Percentiles rank a stretch among this genome's conserved stretches.
Evolutionary conservation across 2,797 vertebrate species (phyloP).

Genomic region (Decapterus maruadsi): DNA sequence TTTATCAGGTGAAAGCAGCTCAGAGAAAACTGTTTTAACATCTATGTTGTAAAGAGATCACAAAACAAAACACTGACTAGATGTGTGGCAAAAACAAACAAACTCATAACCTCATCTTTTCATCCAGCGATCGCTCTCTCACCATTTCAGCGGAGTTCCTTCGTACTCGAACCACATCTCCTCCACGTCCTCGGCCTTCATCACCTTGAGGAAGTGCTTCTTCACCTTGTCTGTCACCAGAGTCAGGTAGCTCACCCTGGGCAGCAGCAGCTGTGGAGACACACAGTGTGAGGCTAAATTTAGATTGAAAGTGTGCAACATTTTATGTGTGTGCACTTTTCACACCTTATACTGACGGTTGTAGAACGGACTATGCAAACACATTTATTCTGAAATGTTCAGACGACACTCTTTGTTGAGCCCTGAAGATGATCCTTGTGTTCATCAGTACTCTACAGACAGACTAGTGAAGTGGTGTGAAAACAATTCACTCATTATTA

Average conservation of each 20-base stretch:
- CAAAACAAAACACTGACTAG: background rate
- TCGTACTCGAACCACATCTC: conserved; percentile 99
- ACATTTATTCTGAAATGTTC: too few species aligned
- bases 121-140: conserved; percentile 53
- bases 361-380: too few species aligned
- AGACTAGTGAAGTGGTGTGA: too few species aligned
- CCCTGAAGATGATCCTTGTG: too few species aligned
- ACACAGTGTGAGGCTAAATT: conserved; percentile 2
- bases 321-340: too few species aligned
- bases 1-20: too few species aligned
- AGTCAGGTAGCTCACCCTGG: conserved; percentile 97
- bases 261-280: conserved; percentile 91
- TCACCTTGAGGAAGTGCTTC: conserved; percentile 97
- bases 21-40: background rate
- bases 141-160: conserved; percentile 98
- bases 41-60: accelerated
- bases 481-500: too few species aligned
- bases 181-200: conserved; percentile 93
- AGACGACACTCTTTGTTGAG: too few species aligned
- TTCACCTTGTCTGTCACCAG: conserved; percentile 99
- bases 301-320: background rate
- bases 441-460: too few species aligned
- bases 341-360: too few species aligned
- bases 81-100: background rate
- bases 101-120: background rate